A percentile compares a stretch with the other conserved stretches of the same genome.
Conservation (phyloP, 2,888 invertebrate genomes). For the Parelbella ahira region DNA sequence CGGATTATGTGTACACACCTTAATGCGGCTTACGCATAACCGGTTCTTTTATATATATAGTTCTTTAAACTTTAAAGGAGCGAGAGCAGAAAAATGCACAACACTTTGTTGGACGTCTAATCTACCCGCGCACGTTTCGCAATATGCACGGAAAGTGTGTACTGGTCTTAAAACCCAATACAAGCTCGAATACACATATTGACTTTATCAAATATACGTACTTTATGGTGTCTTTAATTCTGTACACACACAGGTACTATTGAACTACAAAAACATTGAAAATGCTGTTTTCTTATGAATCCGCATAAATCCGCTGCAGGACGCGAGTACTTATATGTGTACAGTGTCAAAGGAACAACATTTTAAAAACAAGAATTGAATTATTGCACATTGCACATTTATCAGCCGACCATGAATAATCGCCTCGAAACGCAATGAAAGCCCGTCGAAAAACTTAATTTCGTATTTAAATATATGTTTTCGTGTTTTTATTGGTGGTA, state of each 20-base stretch:
- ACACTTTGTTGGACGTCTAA: too few relatives aligned
- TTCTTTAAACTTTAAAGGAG: not conserved
- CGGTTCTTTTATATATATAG: constrained; percentile 1
- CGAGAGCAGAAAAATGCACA: too few relatives aligned
- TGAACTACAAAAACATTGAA: not conserved
- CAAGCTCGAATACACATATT: too few relatives aligned
- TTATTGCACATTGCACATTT: constrained; percentile 73
- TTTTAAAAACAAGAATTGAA: constrained; percentile 71
- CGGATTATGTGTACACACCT: constrained; percentile 3
- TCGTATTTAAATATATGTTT: constrained; percentile 72
- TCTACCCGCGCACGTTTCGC: too few relatives aligned
- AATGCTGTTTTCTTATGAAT: constrained; percentile 35
- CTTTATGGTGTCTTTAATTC: too few relatives aligned
- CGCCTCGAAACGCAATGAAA: constrained; percentile 64
- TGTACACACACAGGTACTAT: constrained; percentile 1
- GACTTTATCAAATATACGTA: too few relatives aligned
- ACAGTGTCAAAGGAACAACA: constrained; percentile 47
- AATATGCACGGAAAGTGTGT: too few relatives aligned
- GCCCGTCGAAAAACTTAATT: constrained; percentile 73
- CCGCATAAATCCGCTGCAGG: constrained; percentile 53
- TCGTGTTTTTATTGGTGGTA: constrained; percentile 38
- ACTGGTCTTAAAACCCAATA: too few relatives aligned
- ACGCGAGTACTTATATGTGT: constrained; percentile 37
- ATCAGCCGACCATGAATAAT: constrained; percentile 72
- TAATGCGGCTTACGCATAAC: constrained; percentile 9